These are phyloP conservation scores for Echinarachnius parma DNA, from an alignment of 53 echinoderm and acorn worm species.

Conservation along the genomic window DNA sequence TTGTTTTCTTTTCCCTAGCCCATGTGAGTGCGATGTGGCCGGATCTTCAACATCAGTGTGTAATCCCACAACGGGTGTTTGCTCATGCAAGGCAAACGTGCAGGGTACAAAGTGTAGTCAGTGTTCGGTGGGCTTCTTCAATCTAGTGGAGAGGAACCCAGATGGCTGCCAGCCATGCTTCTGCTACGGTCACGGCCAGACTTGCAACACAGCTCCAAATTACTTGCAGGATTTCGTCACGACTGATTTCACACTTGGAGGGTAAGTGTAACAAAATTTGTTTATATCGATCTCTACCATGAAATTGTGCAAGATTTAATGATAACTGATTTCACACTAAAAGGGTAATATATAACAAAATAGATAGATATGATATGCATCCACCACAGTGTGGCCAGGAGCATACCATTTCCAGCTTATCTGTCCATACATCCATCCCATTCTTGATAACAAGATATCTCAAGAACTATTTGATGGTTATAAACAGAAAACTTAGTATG, in stretches of 20 bases:
- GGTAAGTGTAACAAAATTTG: constrained; percentile 16
- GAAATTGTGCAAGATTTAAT: too few relatives aligned
- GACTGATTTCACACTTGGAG: constrained; percentile 61
- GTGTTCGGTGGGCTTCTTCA: constrained; percentile 66
- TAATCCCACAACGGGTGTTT: constrained; percentile 56
- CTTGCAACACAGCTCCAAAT: constrained; percentile 65
- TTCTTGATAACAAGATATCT: too few relatives aligned
- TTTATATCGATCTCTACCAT: too few relatives aligned
- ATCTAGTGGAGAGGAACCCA: constrained; percentile 59
- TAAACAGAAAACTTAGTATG: too few relatives aligned
- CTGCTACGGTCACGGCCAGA: constrained; percentile 69
- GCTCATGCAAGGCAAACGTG: constrained; percentile 75
- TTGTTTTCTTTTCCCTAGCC: constrained; percentile 35
- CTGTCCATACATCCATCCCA: too few relatives aligned
- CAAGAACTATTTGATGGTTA: too few relatives aligned
- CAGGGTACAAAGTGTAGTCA: constrained; percentile 72
- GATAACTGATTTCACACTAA: too few relatives aligned
- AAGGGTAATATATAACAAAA: too few relatives aligned
- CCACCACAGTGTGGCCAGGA: too few relatives aligned
- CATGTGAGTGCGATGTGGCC: constrained; percentile 68
- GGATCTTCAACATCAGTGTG: constrained; percentile 65
- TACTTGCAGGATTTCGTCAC: constrained; percentile 53
- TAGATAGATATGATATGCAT: too few relatives aligned
- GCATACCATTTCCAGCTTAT: too few relatives aligned
- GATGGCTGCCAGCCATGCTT: constrained; percentile 88